Percentiles rank a stretch among this genome's conserved stretches.
phyloP scores from a whole-genome alignment of 1,140 invertebrate species.

The Pristionchus pacificus region DNA sequence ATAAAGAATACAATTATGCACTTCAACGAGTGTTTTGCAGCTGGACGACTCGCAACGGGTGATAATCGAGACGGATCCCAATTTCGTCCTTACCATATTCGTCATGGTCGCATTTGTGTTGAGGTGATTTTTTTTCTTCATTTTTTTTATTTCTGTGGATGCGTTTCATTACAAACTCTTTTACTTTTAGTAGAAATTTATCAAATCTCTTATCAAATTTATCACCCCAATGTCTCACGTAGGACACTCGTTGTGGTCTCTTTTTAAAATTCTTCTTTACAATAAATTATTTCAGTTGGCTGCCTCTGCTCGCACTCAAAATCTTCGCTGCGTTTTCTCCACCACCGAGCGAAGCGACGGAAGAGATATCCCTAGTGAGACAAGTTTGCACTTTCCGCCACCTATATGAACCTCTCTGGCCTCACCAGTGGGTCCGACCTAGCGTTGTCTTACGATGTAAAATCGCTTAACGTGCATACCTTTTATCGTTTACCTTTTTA shows the following conservation, averaged over 20 bases:
- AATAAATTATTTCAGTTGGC: neutral
- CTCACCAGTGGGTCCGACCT: no score
- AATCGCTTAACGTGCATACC: no score
- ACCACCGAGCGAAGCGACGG: neutral
- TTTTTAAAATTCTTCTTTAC: no score
- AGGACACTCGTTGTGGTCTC: no score
- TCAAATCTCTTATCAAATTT: neutral
- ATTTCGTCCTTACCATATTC: slow-evolving; percentile 88
- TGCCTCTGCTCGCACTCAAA: neutral
- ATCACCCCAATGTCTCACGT: neutral
- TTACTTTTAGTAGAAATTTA: neutral
- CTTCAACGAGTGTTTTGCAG: no score
- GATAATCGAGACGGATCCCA: slow-evolving; percentile 86
- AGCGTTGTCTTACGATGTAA: no score
- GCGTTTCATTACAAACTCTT: slow-evolving; percentile 35
- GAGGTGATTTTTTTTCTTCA: slow-evolving; percentile 84
- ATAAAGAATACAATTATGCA: no score
- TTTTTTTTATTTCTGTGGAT: slow-evolving; percentile 68
- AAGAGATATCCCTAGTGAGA: neutral
- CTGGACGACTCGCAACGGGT: slow-evolving; percentile 71
- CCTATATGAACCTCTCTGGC: no score
- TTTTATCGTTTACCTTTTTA: no score
- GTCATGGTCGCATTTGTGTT: slow-evolving; percentile 82
- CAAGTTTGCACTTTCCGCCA: no score
- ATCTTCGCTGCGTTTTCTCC: neutral